These are phyloP conservation scores for human DNA, from an alignment of 2,113 vertebrate species.

Conservation along the genomic window GRCh38 chr1:57419001-57419500, in stretches of 20 bases:
- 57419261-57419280: not conserved
- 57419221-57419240: not conserved
- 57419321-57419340: not conserved
- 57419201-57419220: not conserved
- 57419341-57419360: not conserved
- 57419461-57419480: not conserved
- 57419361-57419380: not conserved
- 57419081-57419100: slow-evolving; percentile 8
- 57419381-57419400: not conserved
- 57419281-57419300: not conserved
- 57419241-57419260: not conserved
- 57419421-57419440: not conserved
- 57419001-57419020: slow-evolving; percentile 3
- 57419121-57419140: slow-evolving; percentile 27
- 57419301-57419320: not conserved
- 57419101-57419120: slow-evolving; percentile 16
- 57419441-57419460: not conserved
- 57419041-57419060: slow-evolving; percentile 35
- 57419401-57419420: not conserved
- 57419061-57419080: not conserved
- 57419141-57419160: not conserved
- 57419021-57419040: not conserved
- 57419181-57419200: slow-evolving; percentile 11
- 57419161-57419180: slow-evolving; percentile 42
- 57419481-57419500: slow-evolving; percentile 32